Base-by-base conservation (phyloP, 2,113 vertebrate species). In the Gnathonemus echidnorhynchus region DNA sequence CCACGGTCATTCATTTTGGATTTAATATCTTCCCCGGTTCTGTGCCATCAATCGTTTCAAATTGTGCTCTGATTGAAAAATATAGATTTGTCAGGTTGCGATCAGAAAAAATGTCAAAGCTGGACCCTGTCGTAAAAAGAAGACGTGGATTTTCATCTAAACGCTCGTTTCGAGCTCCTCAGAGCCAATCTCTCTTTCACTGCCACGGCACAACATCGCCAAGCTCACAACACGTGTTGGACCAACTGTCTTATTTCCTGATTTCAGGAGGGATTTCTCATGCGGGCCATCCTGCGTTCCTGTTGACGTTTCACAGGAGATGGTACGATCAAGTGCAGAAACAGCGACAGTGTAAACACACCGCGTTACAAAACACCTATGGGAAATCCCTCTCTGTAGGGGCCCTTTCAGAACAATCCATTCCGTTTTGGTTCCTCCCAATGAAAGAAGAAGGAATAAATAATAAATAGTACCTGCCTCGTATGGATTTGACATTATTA, bases 1-100 rank as follows among this genome's bases (percentile, higher is more conserved):
- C 35, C 35, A 19, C 74, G 6, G 35, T 42, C 74, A 80, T 42
- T 80, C 70, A 35, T 80, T 80, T 42, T 80, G 31, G 17, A 42
- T 39, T 39, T 80, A 80, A 80, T 80, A 80, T 80, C 74, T 42
- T 35, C 5, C 31, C 35, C 74, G 2, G 31, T 80, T 80, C 35
- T 80, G 74, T 42, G 83, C 83, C 21, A 85, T n/a, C 42, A 85
- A 5, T 85, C 45, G 45, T 85, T 85, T n/a, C 83, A 85, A 48
- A 85, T 85, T 85, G 83, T 85, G 83, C 19, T 48, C 42, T 48
- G 83, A 46, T 85, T 85, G 83, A 85, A 85, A 85, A 85, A 48
- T 85, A 46, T 48, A 48, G 45, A 48, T 85, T 85, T 24, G 83
- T 85, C 86, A 87, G 35, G 35, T 80, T 80, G 74, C 35, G 74